Percentiles rank a stretch among this genome's conserved stretches.
These are phyloP conservation scores for Rhinoderma darwinii DNA, from an alignment of 2,113 vertebrate species.

Conservation along the genomic window DNA sequence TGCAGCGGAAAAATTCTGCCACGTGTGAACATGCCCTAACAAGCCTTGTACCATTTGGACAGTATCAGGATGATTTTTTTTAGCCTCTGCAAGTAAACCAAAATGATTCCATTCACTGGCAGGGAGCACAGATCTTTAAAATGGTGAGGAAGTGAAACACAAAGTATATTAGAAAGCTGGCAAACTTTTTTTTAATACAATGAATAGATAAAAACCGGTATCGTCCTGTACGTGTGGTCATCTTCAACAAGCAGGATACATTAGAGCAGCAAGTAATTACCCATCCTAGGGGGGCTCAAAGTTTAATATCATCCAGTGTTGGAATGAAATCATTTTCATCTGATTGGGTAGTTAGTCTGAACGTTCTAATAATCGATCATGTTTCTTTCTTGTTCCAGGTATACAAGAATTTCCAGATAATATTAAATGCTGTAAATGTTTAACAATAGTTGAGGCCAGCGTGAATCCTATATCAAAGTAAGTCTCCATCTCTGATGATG, in stretches of 20 bases:
- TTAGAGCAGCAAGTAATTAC: too few species aligned
- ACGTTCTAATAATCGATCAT: background rate
- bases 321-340: background rate
- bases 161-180: background rate
- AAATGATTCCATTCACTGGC: too few species aligned
- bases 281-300: too few species aligned
- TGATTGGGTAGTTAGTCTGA: background rate
- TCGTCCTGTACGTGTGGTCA: background rate
- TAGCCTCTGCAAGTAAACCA: too few species aligned
- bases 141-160: too few species aligned
- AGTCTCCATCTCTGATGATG: slow-evolving; percentile 67
- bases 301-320: background rate
- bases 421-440: slow-evolving; percentile 98
- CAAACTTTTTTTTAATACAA: background rate
- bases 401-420: slow-evolving; percentile 99
- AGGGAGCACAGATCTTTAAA: too few species aligned
- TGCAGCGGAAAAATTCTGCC: too few species aligned
- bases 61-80: too few species aligned
- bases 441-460: slow-evolving; percentile 98
- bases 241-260: too few species aligned
- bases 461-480: slow-evolving; percentile 99
- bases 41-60: too few species aligned
- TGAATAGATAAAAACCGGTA: background rate
- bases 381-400: slow-evolving; percentile 74
- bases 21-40: too few species aligned